Evolutionary conservation across 2,888 invertebrate genomes (phyloP), one percentile per base, ranked within the genome.

Genomic region (Lasiommata megera): DNA sequence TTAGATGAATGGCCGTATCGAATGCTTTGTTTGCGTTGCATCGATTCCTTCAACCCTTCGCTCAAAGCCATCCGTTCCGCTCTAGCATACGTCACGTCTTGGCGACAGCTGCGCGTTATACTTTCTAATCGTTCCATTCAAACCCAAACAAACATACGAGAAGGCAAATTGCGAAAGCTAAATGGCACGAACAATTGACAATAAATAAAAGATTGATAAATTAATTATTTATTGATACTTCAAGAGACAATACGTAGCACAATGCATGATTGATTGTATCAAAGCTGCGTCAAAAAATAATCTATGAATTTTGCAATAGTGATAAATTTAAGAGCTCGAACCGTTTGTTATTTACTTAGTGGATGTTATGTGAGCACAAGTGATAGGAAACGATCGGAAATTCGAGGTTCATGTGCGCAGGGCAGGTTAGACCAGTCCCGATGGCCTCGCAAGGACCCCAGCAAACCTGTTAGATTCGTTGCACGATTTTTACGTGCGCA

Each of bases 371-470:
- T 51, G 41, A 59, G 78, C 77, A 73, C 82, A 78, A 82, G 71
- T 79, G 84, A 85, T 88, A 88, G 88, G 78, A 83, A 85, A 84
- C 79, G 76, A 77, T 84, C 79, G 82, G 86, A 85, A 85, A 88
- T 88, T 88, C 78, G 88, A 83, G 84, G 88, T 84, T 88, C 82
- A 80, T 82, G 76, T 78, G 80, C 81, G 81, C 86, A 82, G 84
- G 88, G 90, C 90, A 88, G 89, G 89, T 90, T 90, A 90, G 89
- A 90, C 90, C 89, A 88, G 90, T 90, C 90, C 89, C 87, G 81
- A 72, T 83, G 89, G 88, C 89, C 88, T 89, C 88, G 82, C 88
- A 88, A 89, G 89, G 89, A 89, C 87, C 86, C 84, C 88, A 84
- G 85, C 80, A 89, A 90, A 90, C 90, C 90, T 89, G 90, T 90